Conservation (phyloP, 2,888 invertebrate species). For the Lepidonotus clava region DNA sequence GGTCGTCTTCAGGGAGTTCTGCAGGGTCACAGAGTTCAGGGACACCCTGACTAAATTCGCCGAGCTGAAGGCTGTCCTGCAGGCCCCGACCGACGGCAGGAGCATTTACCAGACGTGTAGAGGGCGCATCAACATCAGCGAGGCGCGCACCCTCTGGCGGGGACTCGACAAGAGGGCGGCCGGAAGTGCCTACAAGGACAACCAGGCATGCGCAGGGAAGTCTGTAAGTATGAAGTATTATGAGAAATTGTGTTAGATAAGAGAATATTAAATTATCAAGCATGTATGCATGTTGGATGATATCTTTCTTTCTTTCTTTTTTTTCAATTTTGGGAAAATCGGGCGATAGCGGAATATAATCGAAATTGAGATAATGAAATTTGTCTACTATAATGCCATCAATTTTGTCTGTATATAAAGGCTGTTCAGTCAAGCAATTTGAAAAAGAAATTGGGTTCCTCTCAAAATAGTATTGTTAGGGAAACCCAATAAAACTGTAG, state of each 20-base stretch:
- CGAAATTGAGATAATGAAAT: too few species aligned
- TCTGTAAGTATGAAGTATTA: conserved; percentile 7
- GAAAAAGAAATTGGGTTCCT: too few species aligned
- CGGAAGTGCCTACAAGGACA: conserved; percentile 23
- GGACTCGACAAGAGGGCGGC: conserved; percentile 40
- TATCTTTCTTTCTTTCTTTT: too few species aligned
- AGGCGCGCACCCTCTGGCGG: conserved; percentile 48
- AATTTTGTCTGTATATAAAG: too few species aligned
- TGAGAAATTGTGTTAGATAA: neutral
- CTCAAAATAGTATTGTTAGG: too few species aligned
- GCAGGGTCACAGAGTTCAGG: neutral
- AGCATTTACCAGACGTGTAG: conserved; percentile 22
- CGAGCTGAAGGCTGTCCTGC: conserved; percentile 2
- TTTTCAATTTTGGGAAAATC: too few species aligned
- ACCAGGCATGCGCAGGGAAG: conserved; percentile 14
- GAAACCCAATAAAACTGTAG: too few species aligned
- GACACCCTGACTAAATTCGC: conserved; percentile 29
- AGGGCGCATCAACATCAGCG: conserved; percentile 37
- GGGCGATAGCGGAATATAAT: too few species aligned
- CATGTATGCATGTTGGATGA: too few species aligned
- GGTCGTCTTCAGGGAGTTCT: conserved; percentile 29
- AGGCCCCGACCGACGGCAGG: conserved; percentile 6
- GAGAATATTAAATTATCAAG: too few species aligned
- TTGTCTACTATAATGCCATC: too few species aligned
- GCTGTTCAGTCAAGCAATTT: too few species aligned